Evolutionary conservation across 23 tunicate genomes (phyloP).

Genomic region (Halocynthia aurantium): DNA sequence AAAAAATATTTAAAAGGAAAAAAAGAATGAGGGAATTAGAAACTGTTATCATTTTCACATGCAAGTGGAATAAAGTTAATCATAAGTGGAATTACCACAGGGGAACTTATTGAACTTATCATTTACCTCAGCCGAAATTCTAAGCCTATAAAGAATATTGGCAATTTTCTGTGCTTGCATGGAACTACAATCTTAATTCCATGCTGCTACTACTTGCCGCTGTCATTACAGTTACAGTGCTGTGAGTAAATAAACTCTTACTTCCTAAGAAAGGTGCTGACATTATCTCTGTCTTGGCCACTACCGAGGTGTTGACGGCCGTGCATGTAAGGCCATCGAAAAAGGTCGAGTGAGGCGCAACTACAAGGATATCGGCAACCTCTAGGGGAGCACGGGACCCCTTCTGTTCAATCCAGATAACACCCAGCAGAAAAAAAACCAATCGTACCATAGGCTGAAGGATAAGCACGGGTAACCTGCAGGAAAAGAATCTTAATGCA

Average conservation of each 20-base stretch:
- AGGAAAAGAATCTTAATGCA: neutral
- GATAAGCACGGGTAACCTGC: neutral
- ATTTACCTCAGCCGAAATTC: too few species aligned
- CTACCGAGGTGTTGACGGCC: slow-evolving; percentile 30
- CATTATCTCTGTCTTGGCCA: slow-evolving; percentile 51
- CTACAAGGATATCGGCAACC: slow-evolving; percentile 60
- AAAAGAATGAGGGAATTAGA: neutral
- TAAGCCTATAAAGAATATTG: neutral
- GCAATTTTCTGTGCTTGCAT: neutral
- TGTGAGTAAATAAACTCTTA: neutral
- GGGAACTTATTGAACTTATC: slow-evolving; percentile 14
- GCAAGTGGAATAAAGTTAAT: slow-evolving; percentile 21
- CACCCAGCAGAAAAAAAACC: neutral
- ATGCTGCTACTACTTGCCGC: neutral
- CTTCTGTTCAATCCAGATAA: slow-evolving; percentile 21
- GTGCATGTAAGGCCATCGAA: slow-evolving; percentile 42
- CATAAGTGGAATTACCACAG: slow-evolving; percentile 31
- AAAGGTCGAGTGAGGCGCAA: slow-evolving; percentile 61
- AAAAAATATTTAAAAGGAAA: too few species aligned
- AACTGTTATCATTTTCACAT: neutral
- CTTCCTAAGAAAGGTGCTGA: slow-evolving; percentile 62
- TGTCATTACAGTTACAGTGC: slow-evolving; percentile 1
- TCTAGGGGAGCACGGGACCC: slow-evolving; percentile 42
- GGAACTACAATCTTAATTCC: neutral
- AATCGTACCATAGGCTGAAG: slow-evolving; percentile 10